A percentile compares a stretch with the other conserved stretches of the same genome.
phyloP scores from a whole-genome alignment of 2,888 invertebrate genomes.

The Caradrina clavipalpis region DNA sequence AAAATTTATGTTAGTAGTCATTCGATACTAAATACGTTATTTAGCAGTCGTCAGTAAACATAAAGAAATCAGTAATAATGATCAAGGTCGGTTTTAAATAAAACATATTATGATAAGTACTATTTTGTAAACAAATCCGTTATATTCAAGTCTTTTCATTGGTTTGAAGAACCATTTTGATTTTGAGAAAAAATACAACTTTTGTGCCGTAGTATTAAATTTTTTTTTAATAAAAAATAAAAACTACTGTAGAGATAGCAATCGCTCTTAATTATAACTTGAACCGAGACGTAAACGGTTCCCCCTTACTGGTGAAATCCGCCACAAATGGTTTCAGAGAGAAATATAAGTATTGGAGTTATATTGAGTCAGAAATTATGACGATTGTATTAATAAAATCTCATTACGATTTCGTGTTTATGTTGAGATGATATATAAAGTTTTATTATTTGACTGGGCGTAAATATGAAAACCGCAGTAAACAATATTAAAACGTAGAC shows the following conservation, averaged over 20 bases:
- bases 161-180: neutral
- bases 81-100: too few relatives aligned
- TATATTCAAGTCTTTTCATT: neutral
- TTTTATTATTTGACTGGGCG: constrained; percentile 18
- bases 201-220: constrained; percentile 6
- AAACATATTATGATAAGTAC: too few relatives aligned
- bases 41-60: too few relatives aligned
- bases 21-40: too few relatives aligned
- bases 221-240: neutral
- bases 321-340: constrained; percentile 78
- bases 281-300: constrained; percentile 68
- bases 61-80: too few relatives aligned
- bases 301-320: constrained; percentile 75
- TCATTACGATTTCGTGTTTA: constrained; percentile 59
- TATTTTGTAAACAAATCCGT: neutral
- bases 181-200: neutral
- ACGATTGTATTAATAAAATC: constrained; percentile 71
- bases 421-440: constrained; percentile 8
- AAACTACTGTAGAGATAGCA: constrained; percentile 5
- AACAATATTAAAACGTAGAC: neutral
- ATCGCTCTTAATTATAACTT: constrained; percentile 64
- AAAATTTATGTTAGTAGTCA: too few relatives aligned
- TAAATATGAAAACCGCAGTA: neutral
- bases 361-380: constrained; percentile 71
- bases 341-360: constrained; percentile 76